phyloP scores from a whole-genome alignment of 2,113 vertebrate genomes.

The Orthonyx spaldingii region DNA sequence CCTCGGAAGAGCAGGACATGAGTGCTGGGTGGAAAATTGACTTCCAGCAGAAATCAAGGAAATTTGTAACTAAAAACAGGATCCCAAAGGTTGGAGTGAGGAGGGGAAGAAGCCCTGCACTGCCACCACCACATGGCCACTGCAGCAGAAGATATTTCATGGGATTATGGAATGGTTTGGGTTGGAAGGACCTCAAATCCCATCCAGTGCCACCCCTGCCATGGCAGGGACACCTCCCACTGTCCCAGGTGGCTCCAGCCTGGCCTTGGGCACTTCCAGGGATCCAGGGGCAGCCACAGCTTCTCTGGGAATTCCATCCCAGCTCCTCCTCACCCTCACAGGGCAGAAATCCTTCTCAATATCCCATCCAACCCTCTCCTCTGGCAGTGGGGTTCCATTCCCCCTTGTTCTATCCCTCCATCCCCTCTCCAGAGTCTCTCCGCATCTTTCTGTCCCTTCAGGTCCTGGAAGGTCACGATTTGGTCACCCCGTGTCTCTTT shows the following conservation, averaged over 20 bases:
- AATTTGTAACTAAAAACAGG: not conserved
- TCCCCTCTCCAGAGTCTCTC: not conserved
- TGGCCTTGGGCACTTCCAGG: not conserved
- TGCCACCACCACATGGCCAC: not conserved
- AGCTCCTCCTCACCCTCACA: not conserved
- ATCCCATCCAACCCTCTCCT: not conserved
- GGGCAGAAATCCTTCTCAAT: not conserved
- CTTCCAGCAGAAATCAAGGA: not conserved
- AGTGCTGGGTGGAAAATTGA: not conserved
- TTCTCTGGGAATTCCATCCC: not conserved
- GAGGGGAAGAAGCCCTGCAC: not conserved
- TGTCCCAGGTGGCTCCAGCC: rapidly evolving
- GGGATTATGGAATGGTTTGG: not conserved
- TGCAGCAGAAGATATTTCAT: not conserved
- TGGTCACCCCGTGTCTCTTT: rapidly evolving
- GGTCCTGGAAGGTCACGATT: not conserved
- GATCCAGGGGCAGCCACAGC: not conserved
- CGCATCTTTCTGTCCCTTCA: not conserved
- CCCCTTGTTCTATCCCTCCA: not conserved
- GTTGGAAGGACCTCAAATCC: not conserved
- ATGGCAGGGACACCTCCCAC: not conserved
- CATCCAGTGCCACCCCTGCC: not conserved
- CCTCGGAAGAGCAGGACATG: not conserved
- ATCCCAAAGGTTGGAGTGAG: not conserved
- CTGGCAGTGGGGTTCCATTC: not conserved